Evolutionary conservation across 2,888 invertebrate genomes (phyloP), one percentile per base, ranked within the genome.

Genomic region (Eupeodes luniger): DNA sequence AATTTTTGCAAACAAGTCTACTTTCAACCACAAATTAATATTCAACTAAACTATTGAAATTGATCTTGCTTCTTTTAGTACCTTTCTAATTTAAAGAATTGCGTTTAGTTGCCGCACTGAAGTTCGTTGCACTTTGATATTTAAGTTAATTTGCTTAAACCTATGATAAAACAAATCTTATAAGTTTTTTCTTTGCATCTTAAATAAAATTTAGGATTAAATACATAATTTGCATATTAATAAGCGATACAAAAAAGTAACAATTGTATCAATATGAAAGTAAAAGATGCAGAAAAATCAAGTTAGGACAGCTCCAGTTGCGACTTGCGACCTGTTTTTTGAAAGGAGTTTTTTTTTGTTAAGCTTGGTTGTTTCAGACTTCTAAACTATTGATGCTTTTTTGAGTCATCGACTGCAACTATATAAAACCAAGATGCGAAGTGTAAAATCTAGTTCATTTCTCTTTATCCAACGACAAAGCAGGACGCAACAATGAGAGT

Each of bases 401-500:
- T 47, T 47, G 11, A 2, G 10, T 27, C 7, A 2, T 3, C 6
- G 12, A 9, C 16, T 67, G 67, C 53, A 62, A 51, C 51, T 67
- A 67, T 79, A 70, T 70, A 70, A 79, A 79, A 70, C 49, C 61
- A 11, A 34, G 44, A 44, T 12, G 70, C 40, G 4, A 16, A 5
- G 51, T 64, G 10, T 14, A 62, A 64, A 4, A 64, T 44, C 11
- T 55, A 76, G 51, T 64, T 64, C 76, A 64, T 40, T 53, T 47
- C 53, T 79, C 70, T 55, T 19, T 36, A 79, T 53, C 70, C 62
- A 62, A 70, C 79, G 62, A 62, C 61, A 70, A 79, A 70, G 59
- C 16, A 70, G 62, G 62, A 79, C 70, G 27, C 62, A 77, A 61
- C 72, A 57, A 85, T 85, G 84, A 72, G 69, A 61, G 53, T 34